phyloP scores from a whole-genome alignment of 2,113 vertebrate genomes.

The Corvus cornix region DNA sequence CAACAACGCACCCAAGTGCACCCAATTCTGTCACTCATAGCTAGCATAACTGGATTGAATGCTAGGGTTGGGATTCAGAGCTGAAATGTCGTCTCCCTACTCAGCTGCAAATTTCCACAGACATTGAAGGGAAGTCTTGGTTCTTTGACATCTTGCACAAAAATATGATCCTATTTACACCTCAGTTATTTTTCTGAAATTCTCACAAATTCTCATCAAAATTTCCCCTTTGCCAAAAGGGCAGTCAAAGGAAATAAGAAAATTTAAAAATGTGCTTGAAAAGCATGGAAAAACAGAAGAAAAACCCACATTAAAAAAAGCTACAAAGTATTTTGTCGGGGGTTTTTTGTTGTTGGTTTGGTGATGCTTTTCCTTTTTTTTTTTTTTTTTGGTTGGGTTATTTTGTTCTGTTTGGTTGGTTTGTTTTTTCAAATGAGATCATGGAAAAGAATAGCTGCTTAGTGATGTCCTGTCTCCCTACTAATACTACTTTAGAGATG shows the following conservation, averaged over 20 bases:
- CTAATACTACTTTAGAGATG: background rate
- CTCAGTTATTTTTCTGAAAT: background rate
- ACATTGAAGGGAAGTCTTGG: background rate
- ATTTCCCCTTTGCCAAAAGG: background rate
- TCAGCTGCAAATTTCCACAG: background rate
- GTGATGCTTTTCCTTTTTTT: too few species aligned
- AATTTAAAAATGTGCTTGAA: background rate
- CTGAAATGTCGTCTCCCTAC: background rate
- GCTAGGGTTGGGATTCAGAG: background rate
- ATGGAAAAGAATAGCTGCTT: background rate
- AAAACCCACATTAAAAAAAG: background rate
- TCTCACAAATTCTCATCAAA: background rate
- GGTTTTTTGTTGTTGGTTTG: background rate
- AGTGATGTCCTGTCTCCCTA: background rate
- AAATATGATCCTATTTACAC: background rate
- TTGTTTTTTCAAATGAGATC: background rate
- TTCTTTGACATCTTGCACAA: background rate
- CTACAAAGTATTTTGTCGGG: background rate
- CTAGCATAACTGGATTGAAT: background rate
- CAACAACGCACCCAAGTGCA: background rate
- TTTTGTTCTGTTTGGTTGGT: background rate
- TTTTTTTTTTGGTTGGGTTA: background rate
- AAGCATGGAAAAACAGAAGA: background rate
- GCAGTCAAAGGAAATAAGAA: background rate
- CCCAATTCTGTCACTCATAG: background rate